Percentiles rank a stretch among this genome's conserved stretches.
Conservation (phyloP, 1,140 invertebrate genomes). For the Halictus rubicundus region DNA sequence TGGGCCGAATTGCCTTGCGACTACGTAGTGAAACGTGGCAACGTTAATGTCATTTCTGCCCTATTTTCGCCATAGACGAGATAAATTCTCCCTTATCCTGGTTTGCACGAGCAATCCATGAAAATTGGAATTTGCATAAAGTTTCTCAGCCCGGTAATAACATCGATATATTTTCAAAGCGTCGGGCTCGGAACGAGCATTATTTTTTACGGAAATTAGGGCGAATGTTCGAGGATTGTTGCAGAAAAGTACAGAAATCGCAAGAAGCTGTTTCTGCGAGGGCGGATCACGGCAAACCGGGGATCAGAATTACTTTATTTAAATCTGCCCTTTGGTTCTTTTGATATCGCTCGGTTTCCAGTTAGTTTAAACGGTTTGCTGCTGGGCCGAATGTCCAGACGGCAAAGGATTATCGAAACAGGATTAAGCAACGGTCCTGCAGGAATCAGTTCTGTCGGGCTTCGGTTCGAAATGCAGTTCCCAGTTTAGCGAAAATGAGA, state of each 20-base stretch:
- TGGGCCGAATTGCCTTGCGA: no score
- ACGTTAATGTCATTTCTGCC: no score
- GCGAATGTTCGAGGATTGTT: neutral
- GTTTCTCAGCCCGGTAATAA: no score
- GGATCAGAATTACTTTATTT: neutral
- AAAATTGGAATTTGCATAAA: no score
- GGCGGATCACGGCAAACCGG: neutral
- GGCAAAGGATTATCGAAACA: conserved; percentile 3
- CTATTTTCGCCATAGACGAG: no score
- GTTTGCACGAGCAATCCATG: no score
- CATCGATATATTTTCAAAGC: neutral
- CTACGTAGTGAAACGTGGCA: no score
- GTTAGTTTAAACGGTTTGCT: neutral
- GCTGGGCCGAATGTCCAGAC: neutral
- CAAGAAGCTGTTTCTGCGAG: neutral
- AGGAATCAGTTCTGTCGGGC: neutral
- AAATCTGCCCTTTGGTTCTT: neutral
- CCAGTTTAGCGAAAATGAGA: no score
- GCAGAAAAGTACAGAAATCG: neutral
- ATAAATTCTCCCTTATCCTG: no score
- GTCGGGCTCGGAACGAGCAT: neutral
- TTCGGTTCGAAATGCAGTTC: no score
- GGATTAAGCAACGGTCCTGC: neutral
- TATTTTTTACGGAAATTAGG: neutral
- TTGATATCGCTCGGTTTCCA: neutral